Evolutionary conservation across 2,888 invertebrate species (phyloP), one percentile per base, ranked within the genome.

Genomic region (Cordilura impudica): DNA sequence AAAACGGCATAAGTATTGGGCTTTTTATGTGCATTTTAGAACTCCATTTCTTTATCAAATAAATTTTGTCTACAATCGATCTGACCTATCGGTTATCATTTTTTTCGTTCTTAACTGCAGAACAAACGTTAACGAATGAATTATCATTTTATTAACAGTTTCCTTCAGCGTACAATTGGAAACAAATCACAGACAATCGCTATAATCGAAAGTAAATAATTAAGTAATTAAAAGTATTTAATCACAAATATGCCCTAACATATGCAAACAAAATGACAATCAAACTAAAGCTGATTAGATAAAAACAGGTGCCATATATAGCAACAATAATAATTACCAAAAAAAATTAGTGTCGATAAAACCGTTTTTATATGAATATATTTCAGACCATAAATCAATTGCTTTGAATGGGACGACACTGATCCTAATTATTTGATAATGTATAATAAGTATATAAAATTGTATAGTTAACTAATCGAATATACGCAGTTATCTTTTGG

Each of bases 181-280:
- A 61, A 71, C 53, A 53, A 53, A 61, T 71, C 61, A 61, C 16
- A 29, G 45, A 53, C 45, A 71, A 71, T 71, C 61, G 53, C 10
- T 2, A 19, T 5, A 16, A 61, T 31, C 18, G 31, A 29, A 53
- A 43, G 14, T 31, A 43, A 19, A 23, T 51, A 35, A 49, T 65
- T 63, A 54, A 4, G 26, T 5, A 16, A 61, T 31, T 23, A 45
- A 29, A 53, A 43, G 14, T 31, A 43, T 26, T 35, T 51, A 35
- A 49, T 65, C 56, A 54, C 26, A 19, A 56, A 67, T 66, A 51
- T 56, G 66, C 75, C 75, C 61, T 43, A 79, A 63, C 60, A 43
- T 79, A 78, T 78, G 74, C 70, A 70, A 77, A 47, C 39, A 72
- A 47, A 66, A 60, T 14, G 19, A 47, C 45, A 53, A 43, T 16